Evolutionary conservation across 2,888 invertebrate genomes (phyloP), one percentile per base, ranked within the genome.

Genomic region (Allygus modestus): DNA sequence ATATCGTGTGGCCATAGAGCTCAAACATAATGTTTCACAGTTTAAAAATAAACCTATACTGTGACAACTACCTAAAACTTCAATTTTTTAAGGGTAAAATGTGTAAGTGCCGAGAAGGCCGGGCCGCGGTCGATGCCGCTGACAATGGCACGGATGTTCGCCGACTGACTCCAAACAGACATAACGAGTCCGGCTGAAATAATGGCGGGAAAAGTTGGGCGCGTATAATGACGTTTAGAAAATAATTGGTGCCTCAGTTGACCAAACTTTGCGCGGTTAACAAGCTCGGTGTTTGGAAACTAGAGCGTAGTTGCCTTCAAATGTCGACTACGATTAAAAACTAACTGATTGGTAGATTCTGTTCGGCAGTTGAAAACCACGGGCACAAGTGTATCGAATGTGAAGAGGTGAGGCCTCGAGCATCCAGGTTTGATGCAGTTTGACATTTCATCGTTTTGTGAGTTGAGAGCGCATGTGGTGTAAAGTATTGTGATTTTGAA

Each of bases 141-240:
- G 71, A 71, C 71, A 71, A 77, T 46, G 51, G 77, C 77, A 23
- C 5, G 77, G 77, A 77, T 77, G 77, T 77, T 26, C 77, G 77
- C 77, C 20, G 28, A 23, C 77, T 46, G 77, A 23, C 77, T 77
- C 77, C 77, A 77, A 77, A 77, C 77, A 77, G 77, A 51, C 51
- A 77, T 77, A 77, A 77, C 77, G 46, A 43, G 77, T 77, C 77
- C 77, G 51, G 77, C 77, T 28, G 77, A 77, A 77, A 77, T 77
- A 77, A 77, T 77, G 77, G 77, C 23, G 77, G 77, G 77, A 77
- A 77, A 77, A 77, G 77, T 77, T 77, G 46, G 77, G 28, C 77
- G 77, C 77, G 77, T 77, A 77, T 77, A 77, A 77, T 77, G 77
- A 77, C 77, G 46, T 77, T 77, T 77, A 51, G 77, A 77, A 77